Conservation (phyloP, 2,797 vertebrate genomes). For the Coendou prehensilis region DNA sequence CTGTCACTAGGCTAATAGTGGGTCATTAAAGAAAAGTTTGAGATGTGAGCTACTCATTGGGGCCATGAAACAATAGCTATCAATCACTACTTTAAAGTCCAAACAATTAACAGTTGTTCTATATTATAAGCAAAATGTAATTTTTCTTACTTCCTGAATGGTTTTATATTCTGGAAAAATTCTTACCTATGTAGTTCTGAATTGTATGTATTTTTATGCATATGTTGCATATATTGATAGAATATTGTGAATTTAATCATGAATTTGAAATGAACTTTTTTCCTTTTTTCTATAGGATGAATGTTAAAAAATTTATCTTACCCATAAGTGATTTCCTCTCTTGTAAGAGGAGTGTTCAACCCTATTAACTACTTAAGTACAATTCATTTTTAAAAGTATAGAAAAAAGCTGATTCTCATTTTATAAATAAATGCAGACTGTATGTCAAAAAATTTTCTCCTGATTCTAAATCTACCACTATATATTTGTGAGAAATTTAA, state of each 20-base stretch:
- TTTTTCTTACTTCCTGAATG: conserved; percentile 19
- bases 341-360: neutral
- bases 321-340: neutral
- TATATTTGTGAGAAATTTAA: neutral
- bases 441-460: neutral
- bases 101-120: neutral
- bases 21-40: neutral
- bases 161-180: neutral
- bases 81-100: neutral
- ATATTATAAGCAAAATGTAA: neutral
- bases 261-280: neutral
- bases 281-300: neutral
- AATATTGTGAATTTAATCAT: neutral
- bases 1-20: neutral
- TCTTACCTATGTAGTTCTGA: neutral
- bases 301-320: neutral
- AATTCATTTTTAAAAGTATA: neutral
- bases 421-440: neutral
- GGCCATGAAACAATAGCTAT: neutral
- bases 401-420: neutral
- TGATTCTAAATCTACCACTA: neutral
- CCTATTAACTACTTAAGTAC: neutral
- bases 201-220: conserved; percentile 7
- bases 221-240: neutral
- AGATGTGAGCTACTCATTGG: neutral